Evolutionary conservation across 2,113 vertebrate species (phyloP), one percentile per base, ranked within the genome.

Genomic region (Tychaedon coryphoeus): DNA sequence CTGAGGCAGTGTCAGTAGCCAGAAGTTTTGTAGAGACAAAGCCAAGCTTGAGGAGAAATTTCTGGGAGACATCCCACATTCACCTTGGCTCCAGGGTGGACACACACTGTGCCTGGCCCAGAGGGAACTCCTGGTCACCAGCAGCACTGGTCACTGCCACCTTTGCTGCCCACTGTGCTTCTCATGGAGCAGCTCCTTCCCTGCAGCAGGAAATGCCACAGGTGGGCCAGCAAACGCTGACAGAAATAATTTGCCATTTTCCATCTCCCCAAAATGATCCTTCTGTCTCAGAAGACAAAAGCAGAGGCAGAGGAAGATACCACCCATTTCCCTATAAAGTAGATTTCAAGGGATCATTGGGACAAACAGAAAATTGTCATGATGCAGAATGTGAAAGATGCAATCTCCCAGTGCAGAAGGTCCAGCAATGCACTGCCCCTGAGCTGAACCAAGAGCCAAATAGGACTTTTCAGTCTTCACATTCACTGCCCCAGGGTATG

Each of bases 341-440:
- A 33, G 7, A 58, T 64, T 60, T 81, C 66, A 75, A 20, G 12
- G 47, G 28, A 66, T 47, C 13, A 14, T 9, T 2, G 17, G 85
- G 40, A 71, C 15, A 75, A 74, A 70, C 19, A 79, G n/a, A 72
- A 83, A 90, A 62, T 16, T 24, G 29, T 15, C 1, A 0, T 19
- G 31, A 60, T 6, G 26, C 1, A 13, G 60, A 65, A 31, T 6
- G 47, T 60, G 33, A 40, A 88, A 75, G 43, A 43, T 19, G 36
- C 19, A 57, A 57, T 42, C 8, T 60, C 42, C 42, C 47, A 54
- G 0, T 14, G 15, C 45, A 76, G 14, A 61, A 79, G 23, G 31
- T 13, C 28, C 67, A 80, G 72, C 0, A 0, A 76, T 7, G 38
- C 0, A 0, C 23, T 28, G 5, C 12, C 11, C 69, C 53, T 19